phyloP scores from a whole-genome alignment of 2,113 vertebrate species.

The Clinocottus analis region DNA sequence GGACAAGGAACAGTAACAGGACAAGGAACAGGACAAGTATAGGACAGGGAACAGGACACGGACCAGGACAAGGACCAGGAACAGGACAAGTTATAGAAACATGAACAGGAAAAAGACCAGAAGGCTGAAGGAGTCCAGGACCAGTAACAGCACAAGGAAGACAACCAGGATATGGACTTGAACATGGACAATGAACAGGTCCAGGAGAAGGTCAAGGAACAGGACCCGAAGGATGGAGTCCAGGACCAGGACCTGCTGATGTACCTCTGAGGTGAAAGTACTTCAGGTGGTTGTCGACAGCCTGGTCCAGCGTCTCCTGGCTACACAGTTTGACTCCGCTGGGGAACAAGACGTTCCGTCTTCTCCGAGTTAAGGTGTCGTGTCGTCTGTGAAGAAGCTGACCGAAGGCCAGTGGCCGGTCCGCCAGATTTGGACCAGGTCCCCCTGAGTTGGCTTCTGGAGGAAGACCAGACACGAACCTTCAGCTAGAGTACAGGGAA shows the following conservation, averaged over 20 bases:
- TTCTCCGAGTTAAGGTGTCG: slow-evolving; percentile 77
- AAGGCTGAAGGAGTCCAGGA: too few species aligned
- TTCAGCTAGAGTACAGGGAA: too few species aligned
- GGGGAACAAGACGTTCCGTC: slow-evolving; percentile 87
- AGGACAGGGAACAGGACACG: too few species aligned
- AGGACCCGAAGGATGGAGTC: neutral
- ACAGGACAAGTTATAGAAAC: too few species aligned
- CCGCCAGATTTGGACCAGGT: neutral
- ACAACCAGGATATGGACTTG: too few species aligned
- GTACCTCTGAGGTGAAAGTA: slow-evolving; percentile 94
- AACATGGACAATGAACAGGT: too few species aligned
- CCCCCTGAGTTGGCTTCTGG: slow-evolving; percentile 17
- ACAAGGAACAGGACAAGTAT: too few species aligned
- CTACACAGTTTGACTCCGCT: slow-evolving; percentile 91
- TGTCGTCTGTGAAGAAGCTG: slow-evolving; percentile 37
- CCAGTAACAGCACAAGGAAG: too few species aligned
- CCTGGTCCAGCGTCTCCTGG: slow-evolving; percentile 89
- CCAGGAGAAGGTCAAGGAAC: neutral
- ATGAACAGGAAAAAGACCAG: too few species aligned
- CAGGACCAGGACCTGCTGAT: neutral
- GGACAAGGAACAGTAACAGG: too few species aligned
- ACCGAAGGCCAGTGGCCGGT: neutral
- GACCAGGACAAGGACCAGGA: too few species aligned
- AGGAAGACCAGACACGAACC: neutral
- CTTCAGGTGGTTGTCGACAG: slow-evolving; percentile 86